phyloP scores from a whole-genome alignment of 35 echinoderm and acorn worm genomes.

The Chiridota heheva region DNA sequence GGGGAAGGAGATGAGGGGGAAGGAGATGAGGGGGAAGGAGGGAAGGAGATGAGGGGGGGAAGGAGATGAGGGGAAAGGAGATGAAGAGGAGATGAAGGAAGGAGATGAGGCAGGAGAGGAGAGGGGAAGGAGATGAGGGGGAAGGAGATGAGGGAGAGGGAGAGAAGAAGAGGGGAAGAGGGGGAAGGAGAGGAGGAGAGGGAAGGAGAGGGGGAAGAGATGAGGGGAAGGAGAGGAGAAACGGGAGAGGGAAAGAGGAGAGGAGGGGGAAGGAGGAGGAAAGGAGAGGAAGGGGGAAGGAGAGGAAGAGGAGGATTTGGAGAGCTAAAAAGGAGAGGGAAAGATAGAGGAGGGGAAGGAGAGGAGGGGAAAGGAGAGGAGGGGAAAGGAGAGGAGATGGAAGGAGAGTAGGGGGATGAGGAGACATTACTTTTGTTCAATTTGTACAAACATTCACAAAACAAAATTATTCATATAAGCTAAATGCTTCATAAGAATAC shows the following conservation, averaged over 20 bases:
- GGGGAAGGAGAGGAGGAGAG: not conserved
- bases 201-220: not conserved
- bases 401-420: too few relatives aligned
- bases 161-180: not conserved
- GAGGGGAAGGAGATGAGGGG: slow-evolving; percentile 7
- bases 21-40: not conserved
- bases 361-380: not conserved
- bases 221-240: too few relatives aligned
- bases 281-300: slow-evolving; percentile 5
- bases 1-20: not conserved
- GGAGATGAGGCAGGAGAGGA: not conserved
- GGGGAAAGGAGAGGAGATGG: not conserved
- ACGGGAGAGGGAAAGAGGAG: not conserved
- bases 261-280: not conserved
- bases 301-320: not conserved
- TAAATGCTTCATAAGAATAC: too few relatives aligned
- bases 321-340: not conserved
- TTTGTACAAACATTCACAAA: too few relatives aligned
- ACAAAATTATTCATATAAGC: too few relatives aligned
- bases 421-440: too few relatives aligned
- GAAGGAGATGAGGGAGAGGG: slow-evolving; percentile 6
- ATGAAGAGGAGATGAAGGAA: too few relatives aligned
- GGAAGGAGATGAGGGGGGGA: not conserved
- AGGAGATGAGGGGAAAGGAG: not conserved
- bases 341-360: not conserved